Percentiles rank a stretch among this genome's conserved stretches.
Evolutionary conservation across 2,888 invertebrate genomes (phyloP).

Genomic region (Pseudoips prasinana): DNA sequence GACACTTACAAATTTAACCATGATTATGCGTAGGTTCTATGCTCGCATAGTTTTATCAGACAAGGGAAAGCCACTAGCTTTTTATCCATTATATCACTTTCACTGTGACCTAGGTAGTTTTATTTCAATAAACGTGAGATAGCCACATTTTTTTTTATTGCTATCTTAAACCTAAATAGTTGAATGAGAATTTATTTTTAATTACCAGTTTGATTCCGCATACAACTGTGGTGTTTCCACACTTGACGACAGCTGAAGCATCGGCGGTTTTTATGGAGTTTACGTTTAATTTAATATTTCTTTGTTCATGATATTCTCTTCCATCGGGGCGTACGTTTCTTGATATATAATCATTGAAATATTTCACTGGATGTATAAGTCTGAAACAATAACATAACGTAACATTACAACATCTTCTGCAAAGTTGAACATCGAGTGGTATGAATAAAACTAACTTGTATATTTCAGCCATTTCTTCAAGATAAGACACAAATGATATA

Average conservation of each 20-base stretch:
- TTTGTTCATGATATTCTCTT: slow-evolving; percentile 86
- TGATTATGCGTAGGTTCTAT: too few relatives aligned
- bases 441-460: slow-evolving; percentile 61
- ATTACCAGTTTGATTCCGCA: slow-evolving; percentile 94
- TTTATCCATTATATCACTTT: too few relatives aligned
- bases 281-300: slow-evolving; percentile 78
- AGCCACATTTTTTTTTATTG: too few relatives aligned
- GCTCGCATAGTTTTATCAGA: too few relatives aligned
- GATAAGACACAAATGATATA: background rate
- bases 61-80: too few relatives aligned
- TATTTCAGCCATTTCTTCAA: slow-evolving; percentile 56
- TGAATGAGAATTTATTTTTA: too few relatives aligned
- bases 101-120: too few relatives aligned
- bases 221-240: slow-evolving; percentile 91
- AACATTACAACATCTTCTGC: background rate
- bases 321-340: slow-evolving; percentile 89
- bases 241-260: slow-evolving; percentile 88
- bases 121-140: too few relatives aligned
- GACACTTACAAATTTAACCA: too few relatives aligned
- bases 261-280: slow-evolving; percentile 82
- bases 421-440: too few relatives aligned
- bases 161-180: too few relatives aligned
- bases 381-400: slow-evolving; percentile 65
- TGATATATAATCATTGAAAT: slow-evolving; percentile 87
- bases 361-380: slow-evolving; percentile 88